These are phyloP conservation scores for Oryctes rhinoceros DNA, from an alignment of 1,140 invertebrate species.

Conservation along the genomic window DNA sequence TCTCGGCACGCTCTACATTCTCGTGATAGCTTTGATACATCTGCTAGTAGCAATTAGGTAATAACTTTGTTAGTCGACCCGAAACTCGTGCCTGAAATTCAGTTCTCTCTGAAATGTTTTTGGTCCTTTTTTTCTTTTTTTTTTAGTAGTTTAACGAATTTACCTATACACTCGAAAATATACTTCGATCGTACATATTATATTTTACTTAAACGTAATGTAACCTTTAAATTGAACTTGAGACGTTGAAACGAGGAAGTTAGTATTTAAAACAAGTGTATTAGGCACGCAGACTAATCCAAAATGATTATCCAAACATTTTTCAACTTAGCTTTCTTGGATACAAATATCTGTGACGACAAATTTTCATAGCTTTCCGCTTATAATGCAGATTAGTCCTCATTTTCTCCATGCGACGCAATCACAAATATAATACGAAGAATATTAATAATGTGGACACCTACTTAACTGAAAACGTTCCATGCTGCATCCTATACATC, in stretches of 20 bases:
- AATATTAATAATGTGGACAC: no score
- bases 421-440: no score
- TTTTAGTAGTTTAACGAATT: background rate
- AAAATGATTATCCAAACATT: background rate
- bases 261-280: background rate
- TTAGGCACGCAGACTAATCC: background rate
- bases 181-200: slow-evolving; percentile 13
- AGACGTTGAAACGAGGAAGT: background rate
- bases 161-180: background rate
- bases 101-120: slow-evolving; percentile 20
- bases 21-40: slow-evolving; percentile 28
- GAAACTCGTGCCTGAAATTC: slow-evolving; percentile 33
- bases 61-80: slow-evolving; percentile 33
- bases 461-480: no score
- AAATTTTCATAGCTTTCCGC: no score
- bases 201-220: slow-evolving; percentile 1
- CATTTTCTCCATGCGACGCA: no score
- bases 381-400: no score
- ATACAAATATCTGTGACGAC: background rate
- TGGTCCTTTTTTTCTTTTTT: background rate
- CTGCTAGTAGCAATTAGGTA: slow-evolving; percentile 31
- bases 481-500: no score
- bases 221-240: background rate
- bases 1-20: slow-evolving; percentile 1
- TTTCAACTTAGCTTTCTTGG: background rate